Conservation (phyloP, 2,797 vertebrate genomes). For the Sternotherus odoratus region DNA sequence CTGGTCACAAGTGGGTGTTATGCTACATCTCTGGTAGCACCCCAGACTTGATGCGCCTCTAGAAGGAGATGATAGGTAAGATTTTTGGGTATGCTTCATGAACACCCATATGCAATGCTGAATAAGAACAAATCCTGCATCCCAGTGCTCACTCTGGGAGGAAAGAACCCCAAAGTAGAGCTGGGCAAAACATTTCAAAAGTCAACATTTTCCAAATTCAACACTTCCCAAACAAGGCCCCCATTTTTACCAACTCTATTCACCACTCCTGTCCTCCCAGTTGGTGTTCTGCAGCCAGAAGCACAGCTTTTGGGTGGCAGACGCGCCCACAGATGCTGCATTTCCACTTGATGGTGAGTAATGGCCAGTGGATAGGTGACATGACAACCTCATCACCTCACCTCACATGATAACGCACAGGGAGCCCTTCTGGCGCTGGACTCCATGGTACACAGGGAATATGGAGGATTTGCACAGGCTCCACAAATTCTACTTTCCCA, state of each 20-base stretch:
- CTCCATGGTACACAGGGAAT: not conserved
- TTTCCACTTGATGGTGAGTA: not conserved
- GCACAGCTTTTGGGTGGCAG: not conserved
- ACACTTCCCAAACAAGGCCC: no score
- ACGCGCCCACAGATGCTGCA: not conserved
- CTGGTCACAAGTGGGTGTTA: not conserved
- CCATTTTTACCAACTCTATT: not conserved
- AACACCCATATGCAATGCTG: not conserved
- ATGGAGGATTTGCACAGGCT: not conserved
- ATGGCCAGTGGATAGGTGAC: no score
- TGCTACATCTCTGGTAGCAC: not conserved
- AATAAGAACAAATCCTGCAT: not conserved
- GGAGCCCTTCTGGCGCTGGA: no score
- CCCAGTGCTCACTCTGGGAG: not conserved
- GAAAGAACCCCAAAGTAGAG: not conserved
- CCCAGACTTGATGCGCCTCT: not conserved
- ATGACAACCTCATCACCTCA: no score
- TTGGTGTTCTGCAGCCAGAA: not conserved
- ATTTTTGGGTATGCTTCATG: not conserved
- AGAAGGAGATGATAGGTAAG: not conserved
- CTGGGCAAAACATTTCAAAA: not conserved
- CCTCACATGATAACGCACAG: no score
- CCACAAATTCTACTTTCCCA: not conserved
- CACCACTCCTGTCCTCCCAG: not conserved
- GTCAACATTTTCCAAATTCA: not conserved